A percentile compares a stretch with the other conserved stretches of the same genome.
Conservation (phyloP, 2,888 invertebrate genomes). For the Calliphora vomitoria region DNA sequence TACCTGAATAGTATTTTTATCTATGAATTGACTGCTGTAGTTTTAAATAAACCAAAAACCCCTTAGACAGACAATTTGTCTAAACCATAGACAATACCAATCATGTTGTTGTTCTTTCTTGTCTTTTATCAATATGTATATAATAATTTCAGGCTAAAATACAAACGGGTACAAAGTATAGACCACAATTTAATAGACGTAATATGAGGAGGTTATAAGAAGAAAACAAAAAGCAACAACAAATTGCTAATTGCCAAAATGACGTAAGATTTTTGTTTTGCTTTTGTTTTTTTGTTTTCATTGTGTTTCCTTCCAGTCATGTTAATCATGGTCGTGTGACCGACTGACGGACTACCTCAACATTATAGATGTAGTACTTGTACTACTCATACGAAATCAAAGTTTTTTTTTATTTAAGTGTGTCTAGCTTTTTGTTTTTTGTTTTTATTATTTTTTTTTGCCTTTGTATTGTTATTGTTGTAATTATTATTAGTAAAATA, state of each 20-base stretch:
- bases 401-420: slow-evolving; percentile 6
- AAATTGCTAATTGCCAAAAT: slow-evolving; percentile 60
- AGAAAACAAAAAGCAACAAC: slow-evolving; percentile 17
- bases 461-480: slow-evolving; percentile 14
- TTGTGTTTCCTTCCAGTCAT: slow-evolving; percentile 43
- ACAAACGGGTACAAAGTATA: slow-evolving; percentile 1
- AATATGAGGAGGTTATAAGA: background rate
- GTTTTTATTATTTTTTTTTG: background rate
- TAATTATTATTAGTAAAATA: slow-evolving; percentile 39
- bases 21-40: background rate
- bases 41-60: background rate
- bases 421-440: slow-evolving; percentile 26
- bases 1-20: background rate
- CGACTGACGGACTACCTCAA: slow-evolving; percentile 32
- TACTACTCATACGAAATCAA: background rate
- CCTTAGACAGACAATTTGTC: slow-evolving; percentile 53
- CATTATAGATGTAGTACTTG: background rate
- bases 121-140: slow-evolving; percentile 7
- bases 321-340: slow-evolving; percentile 70
- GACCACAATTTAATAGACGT: background rate
- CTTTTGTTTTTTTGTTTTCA: background rate
- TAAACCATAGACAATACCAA: background rate
- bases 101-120: slow-evolving; percentile 5
- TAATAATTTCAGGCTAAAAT: slow-evolving; percentile 24
- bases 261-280: slow-evolving; percentile 57